Base-by-base conservation (phyloP, 2,797 vertebrate genomes). In the Thaleichthys pacificus region DNA sequence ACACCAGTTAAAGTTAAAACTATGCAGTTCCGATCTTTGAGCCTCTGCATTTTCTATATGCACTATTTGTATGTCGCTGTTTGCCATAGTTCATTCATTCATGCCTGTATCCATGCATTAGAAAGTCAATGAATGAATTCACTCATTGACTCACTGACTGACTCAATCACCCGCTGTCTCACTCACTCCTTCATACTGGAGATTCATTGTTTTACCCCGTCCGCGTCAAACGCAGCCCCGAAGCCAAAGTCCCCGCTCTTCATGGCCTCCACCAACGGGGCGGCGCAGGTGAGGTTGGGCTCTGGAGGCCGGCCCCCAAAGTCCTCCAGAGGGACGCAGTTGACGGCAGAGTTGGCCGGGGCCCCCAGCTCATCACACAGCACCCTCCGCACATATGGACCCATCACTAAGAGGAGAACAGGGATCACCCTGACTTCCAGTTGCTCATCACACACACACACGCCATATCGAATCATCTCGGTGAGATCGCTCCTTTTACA, bases 141-240 rank as follows among this genome's bases (percentile, higher is more conserved):
- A 22, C 22, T 24, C 9, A 22, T 24, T 26, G 11, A 42, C 11
- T 42, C 38, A 42, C 38, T 24, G 11, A 60, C 22, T 12, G 6
- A 60, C 22, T 12, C 9, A 61, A 4, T 24, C 22, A 12, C 24
- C 14, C 66, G 6, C 24, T 32, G 5, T 66, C 15, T 57, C 47
- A 61, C 14, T n/a, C 38, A 11, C 56, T 61, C 21, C 21, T 64
- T 3, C 47, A 17, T 3, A 38, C 6, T 35, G 38, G 2, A 12
- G 11, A 54, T 15, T 14, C 47, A 49, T 54, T 22, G 22, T 47
- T 80, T 94, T 91, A 98, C 98, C 91, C 97, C 98, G 38, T 99
- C 98, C n/a, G 97, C 97, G 91, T 99, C 98, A 86, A 99, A 98
- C 1, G 98, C 98, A 61, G 96, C 97, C 83, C 97, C 98, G 88